Percentiles rank a stretch among this genome's conserved stretches.
These are phyloP conservation scores for Mobula birostris DNA, from an alignment of 2,113 vertebrate species.

Conservation along the genomic window DNA sequence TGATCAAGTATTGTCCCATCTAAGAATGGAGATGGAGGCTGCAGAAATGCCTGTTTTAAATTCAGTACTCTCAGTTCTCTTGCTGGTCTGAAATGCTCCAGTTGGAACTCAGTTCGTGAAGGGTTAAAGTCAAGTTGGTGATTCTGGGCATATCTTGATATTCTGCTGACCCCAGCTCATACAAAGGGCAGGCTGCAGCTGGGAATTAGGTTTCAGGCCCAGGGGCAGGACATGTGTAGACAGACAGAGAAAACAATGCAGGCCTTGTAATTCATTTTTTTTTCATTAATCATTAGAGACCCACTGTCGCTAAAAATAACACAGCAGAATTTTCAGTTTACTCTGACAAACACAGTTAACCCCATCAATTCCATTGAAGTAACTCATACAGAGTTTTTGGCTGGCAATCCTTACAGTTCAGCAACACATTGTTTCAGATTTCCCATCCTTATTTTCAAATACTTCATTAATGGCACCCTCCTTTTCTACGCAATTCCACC, in stretches of 20 bases:
- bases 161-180: constrained; percentile 34
- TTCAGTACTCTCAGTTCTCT: background rate
- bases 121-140: constrained; percentile 23
- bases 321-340: constrained; percentile 32
- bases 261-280: constrained; percentile 34
- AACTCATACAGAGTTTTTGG: background rate
- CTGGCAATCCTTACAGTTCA: background rate
- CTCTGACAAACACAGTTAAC: background rate
- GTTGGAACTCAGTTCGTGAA: background rate
- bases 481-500: background rate
- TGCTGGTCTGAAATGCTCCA: background rate
- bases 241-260: constrained; percentile 37
- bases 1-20: no score
- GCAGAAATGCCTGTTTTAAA: background rate
- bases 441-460: background rate
- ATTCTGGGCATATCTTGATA: constrained; percentile 29
- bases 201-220: constrained; percentile 35
- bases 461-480: background rate
- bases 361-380: background rate
- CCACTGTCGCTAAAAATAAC: constrained; percentile 36
- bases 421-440: background rate
- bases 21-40: no score
- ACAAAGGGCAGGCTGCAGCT: constrained; percentile 31
- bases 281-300: constrained; percentile 37
- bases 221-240: constrained; percentile 38